Conservation (phyloP, 1,140 invertebrate genomes). For the Neuroterus valhalla region DNA sequence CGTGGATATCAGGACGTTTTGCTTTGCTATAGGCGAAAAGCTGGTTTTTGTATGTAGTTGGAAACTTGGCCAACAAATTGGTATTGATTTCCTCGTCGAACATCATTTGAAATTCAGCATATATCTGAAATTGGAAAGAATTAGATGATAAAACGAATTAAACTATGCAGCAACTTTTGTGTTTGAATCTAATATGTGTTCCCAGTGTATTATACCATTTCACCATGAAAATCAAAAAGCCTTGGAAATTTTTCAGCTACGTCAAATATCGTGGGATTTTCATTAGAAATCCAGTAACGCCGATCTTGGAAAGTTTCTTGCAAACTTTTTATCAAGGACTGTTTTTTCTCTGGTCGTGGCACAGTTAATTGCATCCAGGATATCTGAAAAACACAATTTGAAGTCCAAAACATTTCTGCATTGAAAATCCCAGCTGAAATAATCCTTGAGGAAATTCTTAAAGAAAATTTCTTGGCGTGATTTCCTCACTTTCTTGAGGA, state of each 20-base stretch:
- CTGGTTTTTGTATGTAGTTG: neutral
- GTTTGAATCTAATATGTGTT: neutral
- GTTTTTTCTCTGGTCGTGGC: neutral
- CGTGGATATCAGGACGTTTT: neutral
- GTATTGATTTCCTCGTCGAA: neutral
- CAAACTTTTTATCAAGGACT: neutral
- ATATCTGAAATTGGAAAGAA: too few species aligned
- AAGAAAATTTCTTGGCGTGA: too few species aligned
- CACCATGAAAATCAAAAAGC: constrained; percentile 24
- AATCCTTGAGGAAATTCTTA: neutral
- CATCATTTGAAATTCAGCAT: neutral
- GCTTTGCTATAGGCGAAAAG: neutral
- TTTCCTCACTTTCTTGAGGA: too few species aligned
- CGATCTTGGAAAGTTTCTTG: neutral
- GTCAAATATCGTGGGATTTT: constrained; percentile 23
- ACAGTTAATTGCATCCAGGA: neutral
- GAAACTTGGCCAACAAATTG: neutral
- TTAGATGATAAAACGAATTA: too few species aligned
- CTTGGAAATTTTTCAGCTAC: constrained; percentile 1
- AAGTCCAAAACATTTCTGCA: too few species aligned
- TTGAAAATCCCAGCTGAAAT: neutral
- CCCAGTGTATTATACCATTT: constrained; percentile 22
- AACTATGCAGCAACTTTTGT: too few species aligned
- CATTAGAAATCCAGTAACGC: constrained; percentile 4
- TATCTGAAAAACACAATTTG: too few species aligned